Percentiles rank a stretch among this genome's conserved stretches.
Evolutionary conservation across 2,888 invertebrate species (phyloP).

Genomic region (Drosophila stalkeri): DNA sequence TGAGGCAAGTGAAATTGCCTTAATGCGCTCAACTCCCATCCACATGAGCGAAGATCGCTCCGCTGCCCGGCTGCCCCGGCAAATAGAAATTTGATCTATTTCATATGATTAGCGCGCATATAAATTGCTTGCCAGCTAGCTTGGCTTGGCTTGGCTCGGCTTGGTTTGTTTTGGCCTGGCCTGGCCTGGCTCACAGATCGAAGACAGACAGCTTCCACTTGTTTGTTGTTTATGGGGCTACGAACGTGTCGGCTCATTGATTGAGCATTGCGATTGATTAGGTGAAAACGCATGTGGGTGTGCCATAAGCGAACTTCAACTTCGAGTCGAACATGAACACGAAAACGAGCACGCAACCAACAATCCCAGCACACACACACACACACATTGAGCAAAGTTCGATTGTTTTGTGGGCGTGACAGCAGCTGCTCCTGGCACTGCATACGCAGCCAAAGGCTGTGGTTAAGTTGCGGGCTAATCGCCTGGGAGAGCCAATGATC

Average conservation of each 20-base stretch:
- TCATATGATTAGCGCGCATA: slow-evolving; percentile 74
- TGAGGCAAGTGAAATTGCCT: slow-evolving; percentile 58
- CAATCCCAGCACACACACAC: slow-evolving; percentile 1
- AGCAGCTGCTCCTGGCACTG: slow-evolving; percentile 27
- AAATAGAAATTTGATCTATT: slow-evolving; percentile 78
- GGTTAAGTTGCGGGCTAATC: slow-evolving; percentile 23
- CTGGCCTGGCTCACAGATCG: slow-evolving; percentile 2
- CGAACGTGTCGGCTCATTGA: slow-evolving; percentile 54
- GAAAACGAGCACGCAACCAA: slow-evolving; percentile 3
- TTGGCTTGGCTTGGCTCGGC: background rate
- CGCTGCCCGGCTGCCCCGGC: slow-evolving; percentile 44
- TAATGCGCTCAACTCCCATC: slow-evolving; percentile 41
- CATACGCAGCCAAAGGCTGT: slow-evolving; percentile 20
- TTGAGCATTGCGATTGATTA: slow-evolving; percentile 60
- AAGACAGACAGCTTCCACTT: slow-evolving; percentile 16
- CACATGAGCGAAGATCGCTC: slow-evolving; percentile 41
- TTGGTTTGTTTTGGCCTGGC: background rate
- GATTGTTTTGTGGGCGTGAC: slow-evolving; percentile 28
- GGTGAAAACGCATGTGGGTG: slow-evolving; percentile 68
- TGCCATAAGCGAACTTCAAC: slow-evolving; percentile 19
- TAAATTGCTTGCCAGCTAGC: slow-evolving; percentile 63
- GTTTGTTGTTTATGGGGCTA: slow-evolving; percentile 17
- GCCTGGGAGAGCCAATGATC: slow-evolving; percentile 21
- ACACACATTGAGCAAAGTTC: slow-evolving; percentile 2
- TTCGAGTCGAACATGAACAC: slow-evolving; percentile 2